These are phyloP conservation scores for Natrix natrix DNA, from an alignment of 2,797 vertebrate genomes.

Conservation along the genomic window DNA sequence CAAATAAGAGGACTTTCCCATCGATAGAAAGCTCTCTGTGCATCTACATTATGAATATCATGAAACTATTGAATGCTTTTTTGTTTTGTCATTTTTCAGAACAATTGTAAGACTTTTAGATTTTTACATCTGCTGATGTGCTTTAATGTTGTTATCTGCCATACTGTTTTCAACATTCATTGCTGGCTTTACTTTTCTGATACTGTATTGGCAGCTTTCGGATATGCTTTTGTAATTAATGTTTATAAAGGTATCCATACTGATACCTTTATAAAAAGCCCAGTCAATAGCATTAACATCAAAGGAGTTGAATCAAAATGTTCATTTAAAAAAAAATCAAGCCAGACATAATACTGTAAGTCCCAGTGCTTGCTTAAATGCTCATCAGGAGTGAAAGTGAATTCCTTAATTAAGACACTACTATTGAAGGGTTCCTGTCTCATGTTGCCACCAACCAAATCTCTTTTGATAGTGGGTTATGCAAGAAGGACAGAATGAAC, in stretches of 20 bases:
- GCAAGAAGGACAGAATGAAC: not conserved
- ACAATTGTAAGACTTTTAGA: not conserved
- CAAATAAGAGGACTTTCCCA: no score
- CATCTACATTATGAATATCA: not conserved
- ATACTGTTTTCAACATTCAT: not conserved
- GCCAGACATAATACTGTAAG: not conserved
- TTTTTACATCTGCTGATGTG: not conserved
- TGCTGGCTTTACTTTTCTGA: not conserved
- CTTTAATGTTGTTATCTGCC: not conserved
- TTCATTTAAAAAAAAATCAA: not conserved
- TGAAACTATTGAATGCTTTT: not conserved
- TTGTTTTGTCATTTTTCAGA: not conserved
- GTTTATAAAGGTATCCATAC: not conserved
- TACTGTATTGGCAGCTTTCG: not conserved
- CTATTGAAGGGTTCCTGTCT: not conserved
- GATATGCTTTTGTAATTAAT: not conserved
- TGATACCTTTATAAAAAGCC: not conserved
- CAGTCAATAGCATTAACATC: not conserved
- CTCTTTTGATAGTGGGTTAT: not conserved
- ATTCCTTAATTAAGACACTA: not conserved
- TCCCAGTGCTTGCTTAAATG: not conserved
- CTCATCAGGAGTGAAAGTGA: not conserved
- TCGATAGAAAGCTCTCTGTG: not conserved
- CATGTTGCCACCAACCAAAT: not conserved
- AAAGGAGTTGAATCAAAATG: not conserved